A percentile compares a stretch with the other conserved stretches of the same genome.
These are phyloP conservation scores for Anarhynchus alexandrinus DNA, from an alignment of 2,113 vertebrate species.

Conservation along the genomic window DNA sequence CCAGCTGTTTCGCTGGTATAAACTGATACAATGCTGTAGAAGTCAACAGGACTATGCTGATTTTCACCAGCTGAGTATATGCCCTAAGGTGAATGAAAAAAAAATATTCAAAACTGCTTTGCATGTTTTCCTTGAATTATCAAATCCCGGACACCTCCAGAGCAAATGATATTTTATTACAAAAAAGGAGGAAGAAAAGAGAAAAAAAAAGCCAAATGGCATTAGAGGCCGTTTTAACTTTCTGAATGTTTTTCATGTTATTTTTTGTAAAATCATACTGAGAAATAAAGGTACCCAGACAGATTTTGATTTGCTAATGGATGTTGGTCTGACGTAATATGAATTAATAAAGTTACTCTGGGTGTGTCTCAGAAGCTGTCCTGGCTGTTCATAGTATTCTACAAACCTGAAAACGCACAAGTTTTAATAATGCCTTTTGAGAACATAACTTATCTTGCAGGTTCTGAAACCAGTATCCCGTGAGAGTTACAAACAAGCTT, in stretches of 20 bases:
- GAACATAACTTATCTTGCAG: slow-evolving; percentile 8
- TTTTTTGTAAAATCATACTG: neutral
- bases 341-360: neutral
- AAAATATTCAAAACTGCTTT: neutral
- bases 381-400: neutral
- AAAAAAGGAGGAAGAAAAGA: neutral
- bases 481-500: neutral
- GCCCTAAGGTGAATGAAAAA: neutral
- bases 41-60: slow-evolving; percentile 25
- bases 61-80: neutral
- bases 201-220: neutral
- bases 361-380: slow-evolving; percentile 26
- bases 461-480: neutral
- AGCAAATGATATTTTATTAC: slow-evolving; percentile 1
- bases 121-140: neutral
- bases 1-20: neutral
- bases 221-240: neutral
- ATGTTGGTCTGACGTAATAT: neutral
- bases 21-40: neutral
- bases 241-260: neutral
- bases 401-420: slow-evolving; percentile 32
- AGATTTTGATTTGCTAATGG: neutral
- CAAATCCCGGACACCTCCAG: slow-evolving; percentile 31
- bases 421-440: slow-evolving; percentile 49
- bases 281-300: neutral